A percentile compares a stretch with the other conserved stretches of the same genome.
Conservation (phyloP, 2,113 vertebrate species). For the Alces alces region DNA sequence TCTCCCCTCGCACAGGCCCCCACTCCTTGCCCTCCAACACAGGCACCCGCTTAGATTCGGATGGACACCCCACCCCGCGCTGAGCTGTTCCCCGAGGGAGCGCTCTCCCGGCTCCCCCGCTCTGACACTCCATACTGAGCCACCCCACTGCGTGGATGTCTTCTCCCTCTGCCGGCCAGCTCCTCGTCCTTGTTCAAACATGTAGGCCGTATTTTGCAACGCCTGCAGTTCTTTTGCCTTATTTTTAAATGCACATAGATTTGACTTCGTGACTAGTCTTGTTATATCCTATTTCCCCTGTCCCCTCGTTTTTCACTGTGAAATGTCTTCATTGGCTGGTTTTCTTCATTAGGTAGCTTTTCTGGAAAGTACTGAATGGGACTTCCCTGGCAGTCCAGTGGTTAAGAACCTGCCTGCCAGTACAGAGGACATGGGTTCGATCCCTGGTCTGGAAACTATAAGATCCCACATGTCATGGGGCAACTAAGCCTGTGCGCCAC, state of each 20-base stretch:
- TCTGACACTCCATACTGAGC: not conserved
- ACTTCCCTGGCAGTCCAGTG: not conserved
- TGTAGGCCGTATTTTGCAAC: not conserved
- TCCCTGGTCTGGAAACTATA: not conserved
- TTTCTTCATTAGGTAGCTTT: not conserved
- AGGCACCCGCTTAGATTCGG: not conserved
- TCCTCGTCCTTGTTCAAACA: not conserved
- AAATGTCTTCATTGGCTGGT: not conserved
- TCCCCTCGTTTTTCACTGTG: not conserved
- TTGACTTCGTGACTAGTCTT: not conserved
- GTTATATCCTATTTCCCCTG: not conserved
- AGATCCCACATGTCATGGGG: not conserved
- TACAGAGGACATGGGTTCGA: not conserved
- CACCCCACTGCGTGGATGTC: not conserved
- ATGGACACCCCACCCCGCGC: not conserved
- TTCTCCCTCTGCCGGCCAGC: not conserved
- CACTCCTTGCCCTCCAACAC: not conserved
- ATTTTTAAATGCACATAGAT: not conserved
- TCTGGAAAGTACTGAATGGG: not conserved
- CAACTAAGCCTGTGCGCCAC: not conserved
- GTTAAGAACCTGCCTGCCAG: not conserved
- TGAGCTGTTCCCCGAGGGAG: not conserved
- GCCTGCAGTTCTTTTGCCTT: not conserved
- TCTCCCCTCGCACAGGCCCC: not conserved
- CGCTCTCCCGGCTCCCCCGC: not conserved